phyloP scores from a whole-genome alignment of 2,888 invertebrate species.

The Cacoxenus indagator region DNA sequence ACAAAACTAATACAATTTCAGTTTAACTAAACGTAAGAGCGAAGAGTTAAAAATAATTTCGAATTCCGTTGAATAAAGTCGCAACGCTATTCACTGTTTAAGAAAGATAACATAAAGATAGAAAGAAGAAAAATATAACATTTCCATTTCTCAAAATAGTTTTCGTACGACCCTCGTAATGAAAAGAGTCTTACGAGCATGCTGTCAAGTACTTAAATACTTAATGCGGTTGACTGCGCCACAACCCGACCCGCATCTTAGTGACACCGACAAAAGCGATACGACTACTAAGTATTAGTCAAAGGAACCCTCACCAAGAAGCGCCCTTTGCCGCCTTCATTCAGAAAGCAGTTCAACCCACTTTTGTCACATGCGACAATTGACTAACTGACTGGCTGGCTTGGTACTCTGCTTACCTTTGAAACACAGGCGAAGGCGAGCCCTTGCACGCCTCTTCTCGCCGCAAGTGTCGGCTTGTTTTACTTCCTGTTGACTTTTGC shows the following conservation, averaged over 20 bases:
- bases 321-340: slow-evolving; percentile 20
- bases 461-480: slow-evolving; percentile 27
- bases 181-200: slow-evolving; percentile 38
- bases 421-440: too few species aligned
- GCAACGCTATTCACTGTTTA: too few species aligned
- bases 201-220: slow-evolving; percentile 58
- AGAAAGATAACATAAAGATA: too few species aligned
- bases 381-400: too few species aligned
- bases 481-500: slow-evolving; percentile 7
- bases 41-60: too few species aligned
- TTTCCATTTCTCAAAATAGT: neutral
- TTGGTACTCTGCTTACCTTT: too few species aligned
- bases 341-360: slow-evolving; percentile 43
- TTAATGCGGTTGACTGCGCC: slow-evolving; percentile 60
- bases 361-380: slow-evolving; percentile 48
- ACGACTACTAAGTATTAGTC: neutral
- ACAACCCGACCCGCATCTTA: slow-evolving; percentile 32
- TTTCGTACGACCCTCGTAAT: neutral
- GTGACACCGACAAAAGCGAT: slow-evolving; percentile 37
- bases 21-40: too few species aligned
- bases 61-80: too few species aligned
- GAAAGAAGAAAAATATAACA: too few species aligned
- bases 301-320: slow-evolving; percentile 28
- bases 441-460: slow-evolving; percentile 34
- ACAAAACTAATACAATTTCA: too few species aligned